Conservation (phyloP, 2,888 invertebrate species). For the Cerastoderma edule region DNA sequence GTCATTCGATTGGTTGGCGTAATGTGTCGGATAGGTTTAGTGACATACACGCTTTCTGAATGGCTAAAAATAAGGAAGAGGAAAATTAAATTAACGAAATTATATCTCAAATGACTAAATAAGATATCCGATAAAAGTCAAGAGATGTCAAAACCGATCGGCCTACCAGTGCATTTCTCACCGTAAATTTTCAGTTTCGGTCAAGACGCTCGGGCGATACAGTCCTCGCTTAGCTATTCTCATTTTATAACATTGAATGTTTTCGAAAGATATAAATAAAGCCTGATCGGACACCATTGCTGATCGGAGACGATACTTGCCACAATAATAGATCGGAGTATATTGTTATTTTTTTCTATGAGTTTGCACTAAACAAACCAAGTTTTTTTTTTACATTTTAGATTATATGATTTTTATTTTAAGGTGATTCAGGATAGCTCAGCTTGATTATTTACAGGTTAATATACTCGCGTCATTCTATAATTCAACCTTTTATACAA, state of each 20-base stretch:
- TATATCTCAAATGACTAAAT: slow-evolving; percentile 14
- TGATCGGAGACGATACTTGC: background rate
- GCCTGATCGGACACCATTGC: background rate
- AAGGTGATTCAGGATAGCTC: too few relatives aligned
- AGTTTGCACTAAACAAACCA: too few relatives aligned
- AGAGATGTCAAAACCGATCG: slow-evolving; percentile 1
- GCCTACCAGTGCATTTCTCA: background rate
- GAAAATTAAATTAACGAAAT: slow-evolving; percentile 5
- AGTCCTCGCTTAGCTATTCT: background rate
- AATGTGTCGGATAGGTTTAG: background rate
- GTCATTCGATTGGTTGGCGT: background rate
- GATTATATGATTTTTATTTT: too few relatives aligned
- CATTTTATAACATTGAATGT: background rate
- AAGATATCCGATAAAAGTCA: slow-evolving; percentile 8
- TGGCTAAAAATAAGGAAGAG: slow-evolving; percentile 16
- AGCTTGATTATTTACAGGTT: too few relatives aligned
- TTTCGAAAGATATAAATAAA: background rate
- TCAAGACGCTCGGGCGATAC: too few relatives aligned
- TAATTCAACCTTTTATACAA: too few relatives aligned
- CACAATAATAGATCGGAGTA: too few relatives aligned
- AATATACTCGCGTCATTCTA: too few relatives aligned
- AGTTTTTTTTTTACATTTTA: too few relatives aligned
- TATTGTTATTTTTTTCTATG: too few relatives aligned
- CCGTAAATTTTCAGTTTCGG: background rate
- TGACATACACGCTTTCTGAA: background rate